Conservation (phyloP, 2,888 invertebrate species). For the Cantharis nigra region DNA sequence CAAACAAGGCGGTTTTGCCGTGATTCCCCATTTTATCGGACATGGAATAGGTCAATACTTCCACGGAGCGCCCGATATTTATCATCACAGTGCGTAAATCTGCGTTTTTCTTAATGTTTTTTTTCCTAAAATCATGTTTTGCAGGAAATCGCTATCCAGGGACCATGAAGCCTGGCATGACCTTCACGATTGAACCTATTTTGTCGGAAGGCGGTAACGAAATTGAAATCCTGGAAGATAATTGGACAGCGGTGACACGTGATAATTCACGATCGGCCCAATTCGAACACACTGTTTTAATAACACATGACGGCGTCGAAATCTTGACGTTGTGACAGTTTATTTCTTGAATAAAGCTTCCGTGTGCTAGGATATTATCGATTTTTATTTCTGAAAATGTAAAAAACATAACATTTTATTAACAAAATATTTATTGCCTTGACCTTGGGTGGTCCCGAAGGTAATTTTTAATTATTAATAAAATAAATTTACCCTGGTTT, state of each 20-base stretch:
- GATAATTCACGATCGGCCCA: constrained; percentile 87
- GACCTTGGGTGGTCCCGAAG: too few relatives aligned
- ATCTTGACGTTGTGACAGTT: constrained; percentile 68
- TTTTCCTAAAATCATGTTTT: not conserved
- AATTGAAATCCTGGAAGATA: constrained; percentile 77
- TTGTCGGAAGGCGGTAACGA: constrained; percentile 74
- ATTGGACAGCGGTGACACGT: constrained; percentile 88
- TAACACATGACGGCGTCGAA: constrained; percentile 77
- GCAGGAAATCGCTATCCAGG: constrained; percentile 71
- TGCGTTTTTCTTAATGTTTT: not conserved
- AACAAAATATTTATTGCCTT: too few relatives aligned
- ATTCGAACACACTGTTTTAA: constrained; percentile 88
- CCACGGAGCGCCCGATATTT: constrained; percentile 90
- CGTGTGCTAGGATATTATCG: too few relatives aligned
- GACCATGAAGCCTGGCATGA: constrained; percentile 85
- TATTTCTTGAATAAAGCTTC: too few relatives aligned
- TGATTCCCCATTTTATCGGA: constrained; percentile 83
- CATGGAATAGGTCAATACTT: constrained; percentile 94
- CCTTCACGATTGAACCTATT: constrained; percentile 93
- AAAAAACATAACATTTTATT: too few relatives aligned
- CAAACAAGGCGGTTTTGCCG: constrained; percentile 63
- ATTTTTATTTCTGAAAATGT: too few relatives aligned
- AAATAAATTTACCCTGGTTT: too few relatives aligned
- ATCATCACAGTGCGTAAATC: constrained; percentile 70
- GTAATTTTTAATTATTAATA: too few relatives aligned